Percentiles rank a stretch among this genome's conserved stretches.
Conservation (phyloP, 2,113 vertebrate species). For the Rousettus leschenaultii region DNA sequence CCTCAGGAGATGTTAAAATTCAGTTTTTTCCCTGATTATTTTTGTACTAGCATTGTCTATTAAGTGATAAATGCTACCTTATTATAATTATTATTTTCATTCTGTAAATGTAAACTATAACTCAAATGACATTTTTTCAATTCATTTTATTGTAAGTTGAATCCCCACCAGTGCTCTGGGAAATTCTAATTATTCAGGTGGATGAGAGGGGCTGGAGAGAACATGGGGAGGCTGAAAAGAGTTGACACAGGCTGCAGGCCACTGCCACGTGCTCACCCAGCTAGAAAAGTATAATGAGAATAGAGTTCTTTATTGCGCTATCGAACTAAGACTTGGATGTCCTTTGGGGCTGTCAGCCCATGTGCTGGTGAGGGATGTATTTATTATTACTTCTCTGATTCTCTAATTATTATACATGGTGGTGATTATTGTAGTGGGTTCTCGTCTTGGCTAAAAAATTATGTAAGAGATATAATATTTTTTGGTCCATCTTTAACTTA, state of each 20-base stretch:
- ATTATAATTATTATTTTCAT: conserved; percentile 29
- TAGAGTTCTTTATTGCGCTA: conserved; percentile 1
- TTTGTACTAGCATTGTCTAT: neutral
- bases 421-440: neutral
- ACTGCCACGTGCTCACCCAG: neutral
- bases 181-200: neutral
- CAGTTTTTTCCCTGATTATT: neutral
- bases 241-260: neutral
- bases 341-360: neutral
- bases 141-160: conserved; percentile 3
- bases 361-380: neutral
- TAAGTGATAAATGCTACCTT: conserved; percentile 11
- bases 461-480: neutral
- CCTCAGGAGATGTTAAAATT: neutral
- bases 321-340: neutral
- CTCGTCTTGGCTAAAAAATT: neutral
- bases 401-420: neutral
- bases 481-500: neutral
- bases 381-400: conserved; percentile 13
- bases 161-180: neutral
- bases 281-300: neutral
- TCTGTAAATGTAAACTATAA: neutral
- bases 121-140: conserved; percentile 7
- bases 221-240: neutral
- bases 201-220: neutral